These are phyloP conservation scores for Bellardia bayeri DNA, from an alignment of 2,888 invertebrate genomes.

Conservation along the genomic window DNA sequence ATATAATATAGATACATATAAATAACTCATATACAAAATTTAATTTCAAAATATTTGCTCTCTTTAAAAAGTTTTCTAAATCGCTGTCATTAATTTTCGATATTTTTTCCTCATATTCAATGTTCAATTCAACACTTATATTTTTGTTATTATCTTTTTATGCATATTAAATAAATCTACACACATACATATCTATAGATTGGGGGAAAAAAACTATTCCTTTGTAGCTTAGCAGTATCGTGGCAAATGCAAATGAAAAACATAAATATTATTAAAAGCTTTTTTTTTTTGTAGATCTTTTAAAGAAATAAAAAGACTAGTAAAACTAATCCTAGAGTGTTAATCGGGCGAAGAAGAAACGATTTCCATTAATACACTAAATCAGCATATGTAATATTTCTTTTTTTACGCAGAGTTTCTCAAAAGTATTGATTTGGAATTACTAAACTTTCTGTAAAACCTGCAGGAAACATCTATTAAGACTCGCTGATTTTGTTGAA, in stretches of 20 bases:
- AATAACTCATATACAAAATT: neutral
- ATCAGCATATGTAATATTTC: slow-evolving; percentile 3
- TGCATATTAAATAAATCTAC: slow-evolving; percentile 38
- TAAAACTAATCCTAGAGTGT: slow-evolving; percentile 54
- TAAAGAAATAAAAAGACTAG: neutral
- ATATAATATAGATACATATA: no score
- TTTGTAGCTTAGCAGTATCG: neutral
- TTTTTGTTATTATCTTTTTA: slow-evolving; percentile 21
- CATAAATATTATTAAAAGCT: slow-evolving; percentile 65
- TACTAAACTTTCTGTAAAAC: neutral
- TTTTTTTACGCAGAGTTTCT: neutral
- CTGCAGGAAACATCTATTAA: neutral
- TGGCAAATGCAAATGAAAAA: slow-evolving; percentile 41
- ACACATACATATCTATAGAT: slow-evolving; percentile 28
- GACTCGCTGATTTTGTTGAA: neutral
- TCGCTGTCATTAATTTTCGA: slow-evolving; percentile 15
- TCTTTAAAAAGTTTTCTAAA: slow-evolving; percentile 3
- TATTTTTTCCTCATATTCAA: neutral
- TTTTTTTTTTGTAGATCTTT: slow-evolving; percentile 28
- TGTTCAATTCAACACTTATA: slow-evolving; percentile 32
- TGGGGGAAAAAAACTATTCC: neutral
- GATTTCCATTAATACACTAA: slow-evolving; percentile 20
- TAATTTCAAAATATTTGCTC: neutral
- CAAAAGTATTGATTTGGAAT: neutral
- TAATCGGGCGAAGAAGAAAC: slow-evolving; percentile 56